These are phyloP conservation scores for Muscicapa adusta DNA, from an alignment of 2,113 vertebrate species.

Conservation along the genomic window DNA sequence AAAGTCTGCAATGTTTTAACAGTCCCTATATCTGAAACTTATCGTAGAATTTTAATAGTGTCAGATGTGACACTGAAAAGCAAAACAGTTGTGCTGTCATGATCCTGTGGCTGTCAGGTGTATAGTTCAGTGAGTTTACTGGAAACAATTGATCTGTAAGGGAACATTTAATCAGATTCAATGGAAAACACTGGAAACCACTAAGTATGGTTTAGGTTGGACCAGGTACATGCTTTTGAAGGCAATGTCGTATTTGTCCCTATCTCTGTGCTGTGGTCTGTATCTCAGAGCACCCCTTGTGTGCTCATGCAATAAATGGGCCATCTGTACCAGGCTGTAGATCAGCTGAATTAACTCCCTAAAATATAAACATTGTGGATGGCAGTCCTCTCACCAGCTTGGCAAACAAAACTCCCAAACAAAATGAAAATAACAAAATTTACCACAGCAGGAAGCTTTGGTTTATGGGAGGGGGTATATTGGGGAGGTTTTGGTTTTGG, in stretches of 20 bases:
- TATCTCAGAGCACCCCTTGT: neutral
- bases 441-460: neutral
- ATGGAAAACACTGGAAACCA: neutral
- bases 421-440: neutral
- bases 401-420: neutral
- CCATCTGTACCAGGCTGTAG: neutral
- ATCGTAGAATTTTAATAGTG: neutral
- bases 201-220: neutral
- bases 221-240: neutral
- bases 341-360: neutral
- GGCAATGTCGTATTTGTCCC: neutral
- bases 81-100: neutral
- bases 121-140: neutral
- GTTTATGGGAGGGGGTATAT: neutral
- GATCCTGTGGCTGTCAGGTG: neutral
- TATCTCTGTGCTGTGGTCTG: fast-evolving
- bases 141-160: neutral
- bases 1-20: neutral
- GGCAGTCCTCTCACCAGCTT: neutral
- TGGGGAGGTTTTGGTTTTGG: no score
- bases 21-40: neutral
- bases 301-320: no score
- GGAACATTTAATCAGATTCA: neutral
- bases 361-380: neutral
- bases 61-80: neutral